These are phyloP conservation scores for Sciurus vulgaris DNA, from an alignment of 2,797 vertebrate genomes.

Conservation along the genomic window DNA sequence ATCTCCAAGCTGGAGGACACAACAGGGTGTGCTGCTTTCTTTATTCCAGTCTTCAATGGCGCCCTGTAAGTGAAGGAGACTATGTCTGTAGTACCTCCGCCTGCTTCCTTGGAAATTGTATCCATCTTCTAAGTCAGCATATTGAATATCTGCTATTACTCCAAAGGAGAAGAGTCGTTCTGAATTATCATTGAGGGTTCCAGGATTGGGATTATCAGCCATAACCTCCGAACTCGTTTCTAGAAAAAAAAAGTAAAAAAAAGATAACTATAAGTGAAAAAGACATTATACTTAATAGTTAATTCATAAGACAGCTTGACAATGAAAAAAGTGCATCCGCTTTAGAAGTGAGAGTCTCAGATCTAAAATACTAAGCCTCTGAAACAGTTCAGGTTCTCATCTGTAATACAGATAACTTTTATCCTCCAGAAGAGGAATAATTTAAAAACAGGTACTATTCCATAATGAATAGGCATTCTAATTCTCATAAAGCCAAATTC, in stretches of 20 bases:
- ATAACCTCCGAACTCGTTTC: slow-evolving; percentile 69
- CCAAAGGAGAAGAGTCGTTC: slow-evolving; percentile 92
- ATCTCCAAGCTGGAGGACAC: slow-evolving; percentile 96
- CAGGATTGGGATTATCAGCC: slow-evolving; percentile 64
- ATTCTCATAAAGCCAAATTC: slow-evolving; percentile 8
- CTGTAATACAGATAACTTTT: background rate
- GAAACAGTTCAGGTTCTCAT: background rate
- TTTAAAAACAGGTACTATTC: background rate
- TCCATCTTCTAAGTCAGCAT: slow-evolving; percentile 94
- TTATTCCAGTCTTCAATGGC: slow-evolving; percentile 90
- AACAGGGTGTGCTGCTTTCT: slow-evolving; percentile 85
- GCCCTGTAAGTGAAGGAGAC: slow-evolving; percentile 88
- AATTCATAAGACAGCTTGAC: background rate
- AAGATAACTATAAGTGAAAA: slow-evolving; percentile 23
- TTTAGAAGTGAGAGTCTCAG: background rate
- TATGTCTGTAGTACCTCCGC: slow-evolving; percentile 92
- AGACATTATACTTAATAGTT: background rate
- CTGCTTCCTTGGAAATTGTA: slow-evolving; percentile 88
- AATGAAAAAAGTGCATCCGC: background rate
- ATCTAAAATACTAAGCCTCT: background rate
- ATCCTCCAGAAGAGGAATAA: background rate
- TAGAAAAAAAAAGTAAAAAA: slow-evolving; percentile 51
- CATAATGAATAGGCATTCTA: slow-evolving; percentile 49
- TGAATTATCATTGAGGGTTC: slow-evolving; percentile 72
- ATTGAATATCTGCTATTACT: slow-evolving; percentile 95